Evolutionary conservation across 2,113 vertebrate genomes (phyloP), one percentile per base, ranked within the genome.

Genomic region (Glaucidium brasilianum): DNA sequence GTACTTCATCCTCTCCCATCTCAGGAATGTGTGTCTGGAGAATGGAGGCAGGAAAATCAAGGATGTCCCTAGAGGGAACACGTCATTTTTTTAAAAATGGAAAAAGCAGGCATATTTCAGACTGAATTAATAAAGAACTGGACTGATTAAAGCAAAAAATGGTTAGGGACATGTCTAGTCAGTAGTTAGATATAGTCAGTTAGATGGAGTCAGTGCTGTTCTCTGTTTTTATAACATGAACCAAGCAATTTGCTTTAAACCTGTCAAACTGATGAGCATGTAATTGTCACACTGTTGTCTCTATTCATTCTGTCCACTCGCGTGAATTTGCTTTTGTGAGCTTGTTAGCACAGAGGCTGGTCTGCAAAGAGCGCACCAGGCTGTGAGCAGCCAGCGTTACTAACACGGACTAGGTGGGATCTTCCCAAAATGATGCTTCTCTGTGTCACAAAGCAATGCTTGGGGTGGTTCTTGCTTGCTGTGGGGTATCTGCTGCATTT

Each of bases 251-350:
- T 93, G 95, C 91, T 71, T 87, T 85, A 41, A 81, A 73, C 49
- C 89, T 72, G 71, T 90, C 86, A 66, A 90, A 39, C 66, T 82
- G 94, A 94, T 76, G 96, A 87, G 89, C 95, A 76, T 95, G 89
- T 95, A 94, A 96, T 95, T 87, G 90, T 91, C 77, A 41, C 8
- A 4, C 43, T 87, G 73, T n/a, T 78, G 80, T 93, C 62, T 72
- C 62, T 81, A 87, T 96, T 96, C 94, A 88, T 19, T 69, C 83
- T 32, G 9, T 8, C 76, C 6, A 16, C 67, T 52, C 29, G 43
- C 26, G 18, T 89, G 55, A 66, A 1, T 81, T 84, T 3, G 19
- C 80, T 80, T 94, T 94, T 94, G 95, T 86, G 66, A 75, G 60
- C 69, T 55, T 10, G 12, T 81, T 35, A 64, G 77, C 5, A 5